These are phyloP conservation scores for Orthonychiurus folsomi DNA, from an alignment of 2,888 invertebrate species.

Conservation along the genomic window DNA sequence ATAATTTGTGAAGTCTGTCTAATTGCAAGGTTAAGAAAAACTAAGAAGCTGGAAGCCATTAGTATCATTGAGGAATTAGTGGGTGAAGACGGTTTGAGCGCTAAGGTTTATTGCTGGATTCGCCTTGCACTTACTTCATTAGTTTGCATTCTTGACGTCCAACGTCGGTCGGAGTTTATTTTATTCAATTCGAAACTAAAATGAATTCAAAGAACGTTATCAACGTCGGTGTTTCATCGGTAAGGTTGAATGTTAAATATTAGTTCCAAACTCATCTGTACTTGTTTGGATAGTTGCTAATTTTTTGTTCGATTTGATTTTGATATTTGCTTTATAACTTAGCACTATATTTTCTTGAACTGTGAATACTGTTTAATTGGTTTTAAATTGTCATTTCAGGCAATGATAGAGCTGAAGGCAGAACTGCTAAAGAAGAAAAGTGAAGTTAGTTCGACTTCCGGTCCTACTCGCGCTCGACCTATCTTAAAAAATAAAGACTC, in stretches of 20 bases:
- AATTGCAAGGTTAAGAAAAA: no score
- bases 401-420: slow-evolving; percentile 62
- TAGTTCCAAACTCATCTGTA: neutral
- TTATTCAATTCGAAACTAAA: no score
- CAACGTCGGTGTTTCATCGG: slow-evolving; percentile 10
- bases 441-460: slow-evolving; percentile 51
- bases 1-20: no score
- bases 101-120: no score
- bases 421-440: slow-evolving; percentile 78
- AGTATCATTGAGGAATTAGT: no score
- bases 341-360: no score
- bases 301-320: neutral
- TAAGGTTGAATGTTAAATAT: slow-evolving; percentile 4
- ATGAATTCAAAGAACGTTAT: slow-evolving; percentile 12
- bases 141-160: no score
- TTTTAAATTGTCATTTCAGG: slow-evolving; percentile 21
- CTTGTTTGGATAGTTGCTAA: neutral
- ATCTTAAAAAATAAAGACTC: slow-evolving; percentile 22
- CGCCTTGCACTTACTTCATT: no score
- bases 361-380: neutral
- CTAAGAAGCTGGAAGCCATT: no score
- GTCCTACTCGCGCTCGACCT: slow-evolving; percentile 17
- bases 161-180: no score
- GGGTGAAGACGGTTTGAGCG: no score
- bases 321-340: no score